These are phyloP conservation scores for Heterodera schachtii DNA, from an alignment of 1,140 invertebrate species.

Conservation along the genomic window DNA sequence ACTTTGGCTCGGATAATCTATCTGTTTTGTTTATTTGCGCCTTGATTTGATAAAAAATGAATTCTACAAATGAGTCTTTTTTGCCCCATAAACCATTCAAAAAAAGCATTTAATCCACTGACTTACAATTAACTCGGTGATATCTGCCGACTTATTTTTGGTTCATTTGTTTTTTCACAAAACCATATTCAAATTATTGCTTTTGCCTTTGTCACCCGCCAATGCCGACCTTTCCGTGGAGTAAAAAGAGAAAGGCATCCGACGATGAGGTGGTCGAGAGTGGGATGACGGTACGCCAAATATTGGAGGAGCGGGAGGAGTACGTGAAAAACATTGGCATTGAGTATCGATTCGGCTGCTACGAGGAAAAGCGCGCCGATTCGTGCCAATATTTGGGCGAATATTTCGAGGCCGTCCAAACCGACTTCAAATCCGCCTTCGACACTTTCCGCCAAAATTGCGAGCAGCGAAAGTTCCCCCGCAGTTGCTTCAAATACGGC, in stretches of 20 bases:
- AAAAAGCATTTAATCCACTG: too few species aligned
- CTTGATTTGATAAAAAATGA: too few species aligned
- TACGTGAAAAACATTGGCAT: constrained; percentile 65
- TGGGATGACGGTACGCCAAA: constrained; percentile 15
- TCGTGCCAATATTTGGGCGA: constrained; percentile 62
- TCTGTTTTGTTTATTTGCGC: too few species aligned
- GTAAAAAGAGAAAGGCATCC: constrained; percentile 34
- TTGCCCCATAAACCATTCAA: too few species aligned
- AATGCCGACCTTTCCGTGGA: constrained; percentile 7
- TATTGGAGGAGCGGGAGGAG: constrained; percentile 55
- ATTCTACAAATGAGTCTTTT: too few species aligned
- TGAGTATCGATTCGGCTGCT: constrained; percentile 62
- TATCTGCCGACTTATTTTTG: too few species aligned
- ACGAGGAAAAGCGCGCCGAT: constrained; percentile 63
- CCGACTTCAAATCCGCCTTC: constrained; percentile 51
- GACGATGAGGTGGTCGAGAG: constrained; percentile 33
- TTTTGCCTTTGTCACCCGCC: too few species aligned
- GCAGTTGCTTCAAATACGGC: constrained; percentile 61
- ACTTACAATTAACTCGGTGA: too few species aligned
- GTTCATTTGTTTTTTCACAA: too few species aligned
- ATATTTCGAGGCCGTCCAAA: constrained; percentile 58
- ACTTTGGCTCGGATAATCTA: not conserved
- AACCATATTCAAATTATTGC: too few species aligned
- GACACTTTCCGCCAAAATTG: constrained; percentile 56
- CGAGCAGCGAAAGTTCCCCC: constrained; percentile 52